phyloP scores from a whole-genome alignment of 2,888 invertebrate genomes.

The Apodemia mormo region DNA sequence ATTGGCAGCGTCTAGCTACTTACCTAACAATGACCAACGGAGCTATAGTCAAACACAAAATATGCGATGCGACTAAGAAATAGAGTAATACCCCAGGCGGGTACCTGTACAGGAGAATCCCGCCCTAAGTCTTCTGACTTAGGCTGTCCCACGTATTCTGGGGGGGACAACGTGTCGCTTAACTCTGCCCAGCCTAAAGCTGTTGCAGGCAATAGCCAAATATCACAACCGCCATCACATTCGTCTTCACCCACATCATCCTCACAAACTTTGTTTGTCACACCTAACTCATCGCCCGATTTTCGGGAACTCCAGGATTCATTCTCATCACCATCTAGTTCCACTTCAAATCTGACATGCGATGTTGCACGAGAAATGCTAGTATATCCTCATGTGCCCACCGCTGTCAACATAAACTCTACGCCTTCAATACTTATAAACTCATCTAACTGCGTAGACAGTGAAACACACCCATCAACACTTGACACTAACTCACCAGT shows the following conservation, averaged over 20 bases:
- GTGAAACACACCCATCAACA: not conserved
- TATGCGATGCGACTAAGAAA: conserved; percentile 24
- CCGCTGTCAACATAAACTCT: not conserved
- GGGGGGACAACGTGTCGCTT: conserved; percentile 22
- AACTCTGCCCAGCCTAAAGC: conserved; percentile 20
- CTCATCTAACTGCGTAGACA: not conserved
- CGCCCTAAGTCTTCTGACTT: conserved; percentile 10
- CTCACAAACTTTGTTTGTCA: not conserved
- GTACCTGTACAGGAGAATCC: conserved; percentile 23
- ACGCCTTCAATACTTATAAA: not conserved
- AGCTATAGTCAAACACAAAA: conserved; percentile 11
- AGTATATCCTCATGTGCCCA: not conserved
- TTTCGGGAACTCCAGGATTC: not conserved
- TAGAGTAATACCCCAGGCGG: conserved; percentile 24
- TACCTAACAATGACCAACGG: conserved; percentile 20
- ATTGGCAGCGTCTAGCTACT: conserved; percentile 24
- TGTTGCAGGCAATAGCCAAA: conserved; percentile 14
- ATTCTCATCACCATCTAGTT: not conserved
- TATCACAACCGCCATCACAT: not conserved
- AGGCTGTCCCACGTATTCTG: conserved; percentile 22
- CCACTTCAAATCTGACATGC: not conserved
- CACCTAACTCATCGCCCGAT: not conserved
- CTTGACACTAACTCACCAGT: not conserved
- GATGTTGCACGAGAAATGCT: not conserved
- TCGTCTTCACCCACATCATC: conserved; percentile 7